These are phyloP conservation scores for Amphipyra tragopoginis DNA, from an alignment of 2,888 invertebrate species.

Conservation along the genomic window DNA sequence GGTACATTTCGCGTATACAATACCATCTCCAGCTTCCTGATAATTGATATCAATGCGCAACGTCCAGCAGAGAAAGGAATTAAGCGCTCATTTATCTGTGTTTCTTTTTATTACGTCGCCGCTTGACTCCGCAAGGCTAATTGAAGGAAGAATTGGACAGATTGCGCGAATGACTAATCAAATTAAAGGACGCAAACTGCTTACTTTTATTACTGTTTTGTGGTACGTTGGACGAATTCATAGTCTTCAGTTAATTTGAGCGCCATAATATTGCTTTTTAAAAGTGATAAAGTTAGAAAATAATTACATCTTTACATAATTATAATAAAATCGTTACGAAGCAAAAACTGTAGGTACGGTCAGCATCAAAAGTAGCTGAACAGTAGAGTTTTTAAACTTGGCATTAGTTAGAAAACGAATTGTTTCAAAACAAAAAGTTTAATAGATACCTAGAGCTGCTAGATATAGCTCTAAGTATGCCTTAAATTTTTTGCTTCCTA, in stretches of 20 bases:
- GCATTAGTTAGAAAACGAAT: no score
- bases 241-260: neutral
- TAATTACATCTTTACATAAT: no score
- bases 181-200: conserved; percentile 52
- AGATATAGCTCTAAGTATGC: no score
- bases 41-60: conserved; percentile 87
- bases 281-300: neutral
- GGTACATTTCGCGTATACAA: conserved; percentile 82
- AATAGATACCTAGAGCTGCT: no score
- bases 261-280: neutral
- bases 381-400: no score
- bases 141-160: conserved; percentile 62
- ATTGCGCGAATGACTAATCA: conserved; percentile 61
- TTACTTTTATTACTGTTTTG: conserved; percentile 49
- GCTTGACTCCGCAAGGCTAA: conserved; percentile 68
- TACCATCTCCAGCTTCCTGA: conserved; percentile 77
- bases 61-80: conserved; percentile 77
- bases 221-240: conserved; percentile 1
- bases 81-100: conserved; percentile 77
- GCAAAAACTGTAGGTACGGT: no score
- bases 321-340: no score
- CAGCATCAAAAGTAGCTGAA: no score
- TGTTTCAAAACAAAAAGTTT: no score
- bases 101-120: conserved; percentile 74
- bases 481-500: no score